phyloP scores from a whole-genome alignment of 2,888 invertebrate species.

The Elgonia sp. region DNA sequence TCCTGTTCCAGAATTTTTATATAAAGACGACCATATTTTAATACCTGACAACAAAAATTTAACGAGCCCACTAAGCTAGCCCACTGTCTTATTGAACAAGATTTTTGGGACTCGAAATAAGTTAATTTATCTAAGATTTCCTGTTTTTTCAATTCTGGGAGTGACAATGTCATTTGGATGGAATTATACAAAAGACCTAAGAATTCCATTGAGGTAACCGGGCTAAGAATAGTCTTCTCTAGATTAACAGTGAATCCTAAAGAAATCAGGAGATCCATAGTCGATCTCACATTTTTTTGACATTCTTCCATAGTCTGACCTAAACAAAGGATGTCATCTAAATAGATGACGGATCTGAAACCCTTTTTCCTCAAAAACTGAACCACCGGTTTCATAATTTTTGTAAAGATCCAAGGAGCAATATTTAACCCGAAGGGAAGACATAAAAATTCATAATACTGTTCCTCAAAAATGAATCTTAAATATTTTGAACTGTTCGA shows the following conservation, averaged over 20 bases:
- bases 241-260: conserved; percentile 19
- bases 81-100: conserved; percentile 58
- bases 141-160: conserved; percentile 10
- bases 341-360: conserved; percentile 43
- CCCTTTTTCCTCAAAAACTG: conserved; percentile 34
- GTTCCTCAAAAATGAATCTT: conserved; percentile 50
- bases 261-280: neutral
- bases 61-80: conserved; percentile 62
- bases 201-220: conserved; percentile 4
- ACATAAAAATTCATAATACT: conserved; percentile 52
- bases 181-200: conserved; percentile 12
- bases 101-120: neutral
- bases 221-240: neutral
- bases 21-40: conserved; percentile 66
- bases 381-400: conserved; percentile 59
- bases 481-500: conserved; percentile 41
- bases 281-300: neutral
- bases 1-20: conserved; percentile 62
- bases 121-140: conserved; percentile 20
- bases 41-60: conserved; percentile 59
- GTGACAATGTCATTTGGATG: neutral
- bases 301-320: conserved; percentile 12
- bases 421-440: conserved; percentile 62
- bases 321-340: conserved; percentile 31
- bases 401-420: conserved; percentile 60